phyloP scores from a whole-genome alignment of 1,140 invertebrate genomes.

The Nasonia giraulti region DNA sequence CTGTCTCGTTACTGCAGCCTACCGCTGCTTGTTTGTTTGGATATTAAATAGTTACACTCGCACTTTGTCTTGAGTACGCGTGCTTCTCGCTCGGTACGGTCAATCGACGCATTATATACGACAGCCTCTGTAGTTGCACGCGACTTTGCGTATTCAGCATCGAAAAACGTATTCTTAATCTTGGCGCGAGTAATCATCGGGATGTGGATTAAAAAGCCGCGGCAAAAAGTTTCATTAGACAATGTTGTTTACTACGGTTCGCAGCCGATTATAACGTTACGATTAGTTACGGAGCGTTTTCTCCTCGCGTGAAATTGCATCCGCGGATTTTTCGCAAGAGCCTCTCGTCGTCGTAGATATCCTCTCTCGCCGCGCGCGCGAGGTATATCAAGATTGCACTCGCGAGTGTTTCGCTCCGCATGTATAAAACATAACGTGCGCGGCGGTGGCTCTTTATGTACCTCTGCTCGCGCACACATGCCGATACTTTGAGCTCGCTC shows the following conservation, averaged over 20 bases:
- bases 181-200: too few species aligned
- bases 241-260: constrained; percentile 6
- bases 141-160: too few species aligned
- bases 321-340: constrained; percentile 14
- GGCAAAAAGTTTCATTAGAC: background rate
- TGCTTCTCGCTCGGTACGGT: background rate
- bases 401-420: background rate
- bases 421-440: constrained; percentile 23
- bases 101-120: background rate
- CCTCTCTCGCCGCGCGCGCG: background rate
- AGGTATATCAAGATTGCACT: constrained; percentile 23
- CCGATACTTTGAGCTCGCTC: constrained; percentile 1
- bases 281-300: constrained; percentile 4
- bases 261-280: constrained; percentile 25
- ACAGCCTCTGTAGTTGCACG: too few species aligned
- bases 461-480: background rate
- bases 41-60: constrained; percentile 17
- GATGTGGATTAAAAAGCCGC: background rate
- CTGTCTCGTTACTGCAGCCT: background rate
- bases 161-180: too few species aligned
- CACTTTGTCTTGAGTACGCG: constrained; percentile 6
- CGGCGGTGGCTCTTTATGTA: background rate
- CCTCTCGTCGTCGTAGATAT: background rate
- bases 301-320: constrained; percentile 27
- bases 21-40: background rate